phyloP scores from a whole-genome alignment of 1,140 invertebrate genomes.

The Maconellicoccus hirsutus region DNA sequence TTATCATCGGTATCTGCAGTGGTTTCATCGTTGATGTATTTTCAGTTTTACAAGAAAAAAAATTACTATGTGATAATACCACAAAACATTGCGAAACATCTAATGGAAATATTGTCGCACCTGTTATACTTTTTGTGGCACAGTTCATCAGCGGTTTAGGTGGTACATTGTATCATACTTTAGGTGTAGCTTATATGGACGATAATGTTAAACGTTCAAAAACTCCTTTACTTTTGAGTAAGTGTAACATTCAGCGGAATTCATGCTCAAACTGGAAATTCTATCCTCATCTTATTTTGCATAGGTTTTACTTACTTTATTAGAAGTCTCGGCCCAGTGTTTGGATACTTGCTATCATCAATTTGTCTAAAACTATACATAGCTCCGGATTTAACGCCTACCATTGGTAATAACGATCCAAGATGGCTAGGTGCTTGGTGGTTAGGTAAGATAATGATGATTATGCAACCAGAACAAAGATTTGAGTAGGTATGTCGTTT shows the following conservation, averaged over 20 bases:
- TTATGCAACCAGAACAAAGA: neutral
- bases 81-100: conserved; percentile 9
- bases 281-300: conserved; percentile 25
- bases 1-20: too few species aligned
- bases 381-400: conserved; percentile 51
- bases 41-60: neutral
- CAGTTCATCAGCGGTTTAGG: conserved; percentile 47
- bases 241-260: conserved; percentile 21
- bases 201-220: conserved; percentile 49
- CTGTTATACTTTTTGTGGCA: conserved; percentile 42
- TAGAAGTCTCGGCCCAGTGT: conserved; percentile 55
- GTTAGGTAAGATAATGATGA: conserved; percentile 43
- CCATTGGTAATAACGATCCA: conserved; percentile 54
- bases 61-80: neutral
- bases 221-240: conserved; percentile 40
- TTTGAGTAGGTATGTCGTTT: conserved; percentile 30
- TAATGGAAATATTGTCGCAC: conserved; percentile 35
- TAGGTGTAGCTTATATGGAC: conserved; percentile 54
- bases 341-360: conserved; percentile 57
- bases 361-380: conserved; percentile 56
- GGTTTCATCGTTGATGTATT: neutral
- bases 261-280: neutral
- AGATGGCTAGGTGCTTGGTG: conserved; percentile 71
- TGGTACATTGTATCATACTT: conserved; percentile 46
- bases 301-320: conserved; percentile 54